phyloP scores from a whole-genome alignment of 2,113 vertebrate species.

The Phainopepla nitens region DNA sequence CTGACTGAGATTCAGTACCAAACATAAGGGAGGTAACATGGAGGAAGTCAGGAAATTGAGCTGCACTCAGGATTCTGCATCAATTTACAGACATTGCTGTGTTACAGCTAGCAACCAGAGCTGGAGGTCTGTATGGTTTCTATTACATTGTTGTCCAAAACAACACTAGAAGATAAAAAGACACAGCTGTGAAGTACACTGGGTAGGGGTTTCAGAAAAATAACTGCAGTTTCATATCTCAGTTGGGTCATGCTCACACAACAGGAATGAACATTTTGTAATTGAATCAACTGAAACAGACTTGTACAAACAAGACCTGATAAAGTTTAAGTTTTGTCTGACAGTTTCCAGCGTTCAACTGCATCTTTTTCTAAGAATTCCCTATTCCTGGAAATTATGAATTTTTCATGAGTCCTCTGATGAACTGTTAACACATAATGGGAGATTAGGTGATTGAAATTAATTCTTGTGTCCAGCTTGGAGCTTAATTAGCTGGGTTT shows the following conservation, averaged over 20 bases:
- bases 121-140: neutral
- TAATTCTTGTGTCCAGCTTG: neutral
- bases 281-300: neutral
- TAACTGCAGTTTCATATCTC: neutral
- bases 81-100: neutral
- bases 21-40: neutral
- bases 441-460: neutral
- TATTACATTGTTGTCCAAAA: neutral
- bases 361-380: slow-evolving; percentile 26
- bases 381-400: neutral
- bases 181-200: neutral
- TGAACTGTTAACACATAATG: neutral
- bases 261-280: neutral
- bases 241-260: neutral
- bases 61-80: neutral
- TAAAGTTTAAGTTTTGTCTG: neutral
- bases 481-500: neutral
- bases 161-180: neutral
- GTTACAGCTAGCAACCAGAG: neutral
- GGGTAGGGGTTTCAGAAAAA: neutral
- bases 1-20: neutral
- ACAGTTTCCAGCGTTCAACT: neutral
- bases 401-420: neutral
- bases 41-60: neutral
- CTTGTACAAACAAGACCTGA: neutral